phyloP scores from a whole-genome alignment of 2,113 vertebrate species.

The Danionella cerebrum region DNA sequence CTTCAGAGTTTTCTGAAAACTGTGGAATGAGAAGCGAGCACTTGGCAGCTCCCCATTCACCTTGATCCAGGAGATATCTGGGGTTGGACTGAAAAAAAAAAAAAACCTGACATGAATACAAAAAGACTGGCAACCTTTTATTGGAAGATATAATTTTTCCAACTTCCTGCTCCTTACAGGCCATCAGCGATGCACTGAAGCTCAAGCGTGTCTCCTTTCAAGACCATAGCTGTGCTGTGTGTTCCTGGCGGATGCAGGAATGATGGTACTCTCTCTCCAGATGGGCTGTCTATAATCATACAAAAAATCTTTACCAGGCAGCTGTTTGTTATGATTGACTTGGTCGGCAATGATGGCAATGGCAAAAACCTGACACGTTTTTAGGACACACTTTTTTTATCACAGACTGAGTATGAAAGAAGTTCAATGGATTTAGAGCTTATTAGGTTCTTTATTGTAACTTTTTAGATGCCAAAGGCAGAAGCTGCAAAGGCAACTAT shows the following conservation, averaged over 20 bases:
- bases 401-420: too few relatives aligned
- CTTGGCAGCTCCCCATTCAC: conserved; percentile 74
- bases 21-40: conserved; percentile 69
- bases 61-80: conserved; percentile 84
- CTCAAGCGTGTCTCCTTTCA: conserved; percentile 80
- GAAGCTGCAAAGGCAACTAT: too few relatives aligned
- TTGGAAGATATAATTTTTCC: too few relatives aligned
- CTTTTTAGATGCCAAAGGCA: too few relatives aligned
- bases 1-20: conserved; percentile 84
- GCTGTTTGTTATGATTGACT: too few relatives aligned
- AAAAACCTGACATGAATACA: neutral
- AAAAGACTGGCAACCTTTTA: too few relatives aligned
- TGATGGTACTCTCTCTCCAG: conserved; percentile 71
- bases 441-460: too few relatives aligned
- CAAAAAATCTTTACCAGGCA: neutral
- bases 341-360: too few relatives aligned
- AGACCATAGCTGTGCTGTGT: conserved; percentile 78
- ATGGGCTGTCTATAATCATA: conserved; percentile 66
- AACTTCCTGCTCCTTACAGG: conserved; percentile 73
- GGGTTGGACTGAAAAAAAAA: conserved; percentile 74
- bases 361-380: too few relatives aligned
- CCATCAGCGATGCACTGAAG: conserved; percentile 92
- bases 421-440: too few relatives aligned
- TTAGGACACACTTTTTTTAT: too few relatives aligned
- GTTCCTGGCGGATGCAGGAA: conserved; percentile 76